Evolutionary conservation across 2,113 vertebrate species (phyloP), one percentile per base, ranked within the genome.

Genomic region (Pseudolaguvia tuberculata): DNA sequence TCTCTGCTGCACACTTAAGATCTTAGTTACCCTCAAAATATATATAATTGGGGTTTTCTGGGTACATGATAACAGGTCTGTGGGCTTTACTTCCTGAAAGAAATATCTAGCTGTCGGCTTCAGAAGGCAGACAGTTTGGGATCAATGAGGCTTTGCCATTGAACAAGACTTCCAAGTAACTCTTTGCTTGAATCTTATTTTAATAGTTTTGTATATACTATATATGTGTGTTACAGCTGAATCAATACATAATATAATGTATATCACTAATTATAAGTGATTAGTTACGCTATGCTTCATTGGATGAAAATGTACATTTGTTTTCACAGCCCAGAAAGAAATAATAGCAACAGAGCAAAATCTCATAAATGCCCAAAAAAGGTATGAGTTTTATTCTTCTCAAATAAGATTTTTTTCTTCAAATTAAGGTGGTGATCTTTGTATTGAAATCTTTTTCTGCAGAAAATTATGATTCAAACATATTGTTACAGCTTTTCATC

Each of bases 291-390:
- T 17, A 50, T 39, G 20, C 45, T 62, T 25, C 39, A 51, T 9
- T 9, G 21, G 7, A 56, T 72, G 8, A n/a, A 62, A 51, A 12
- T 23, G 48, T 23, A 50, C 5, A 25, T 75, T 75, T 81, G 14
- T 52, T 51, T 83, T 87, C 90, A 69, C 88, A 97, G 96, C 94
- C 78, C 88, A 90, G 84, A 93, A 93, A 73, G 94, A 96, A 66
- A 88, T 84, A 45, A 86, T 85, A 79, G 88, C 88, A 76, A 89
- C 92, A 79, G 93, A 93, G 58, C 84, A 83, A 59, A 87, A 91
- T 80, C 82, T 95, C 81, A 90, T 85, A 83, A 90, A 87, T 42
- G 91, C 90, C 23, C 93, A 93, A 66, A 93, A 92, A 89, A 93
- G 93, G 95, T 97, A 88, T 69, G 85, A 75, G 23, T 2, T 29